Evolutionary conservation across 2,888 invertebrate species (phyloP).

Genomic region (Halictus quadricinctus): DNA sequence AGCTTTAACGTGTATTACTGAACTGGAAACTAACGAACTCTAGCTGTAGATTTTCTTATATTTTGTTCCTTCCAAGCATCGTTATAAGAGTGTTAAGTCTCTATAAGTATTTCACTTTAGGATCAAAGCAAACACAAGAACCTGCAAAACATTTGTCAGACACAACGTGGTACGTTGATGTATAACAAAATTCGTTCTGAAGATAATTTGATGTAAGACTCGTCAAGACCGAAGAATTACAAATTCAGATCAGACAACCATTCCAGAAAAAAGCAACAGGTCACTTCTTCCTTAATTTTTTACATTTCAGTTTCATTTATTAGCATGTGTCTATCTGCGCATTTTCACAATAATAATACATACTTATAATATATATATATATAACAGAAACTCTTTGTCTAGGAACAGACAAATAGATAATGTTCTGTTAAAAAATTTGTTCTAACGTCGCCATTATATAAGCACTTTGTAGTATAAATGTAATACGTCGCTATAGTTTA

Average conservation of each 20-base stretch:
- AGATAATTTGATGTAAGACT: neutral
- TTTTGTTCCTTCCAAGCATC: conserved; percentile 16
- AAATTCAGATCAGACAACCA: conserved; percentile 15
- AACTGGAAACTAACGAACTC: conserved; percentile 8
- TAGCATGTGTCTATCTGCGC: conserved; percentile 54
- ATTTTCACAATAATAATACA: conserved; percentile 63
- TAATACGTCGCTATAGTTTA: conserved; percentile 49
- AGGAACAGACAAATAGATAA: conserved; percentile 42
- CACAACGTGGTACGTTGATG: neutral
- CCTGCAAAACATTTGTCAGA: conserved; percentile 8
- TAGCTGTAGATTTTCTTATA: neutral
- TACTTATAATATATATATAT: conserved; percentile 47
- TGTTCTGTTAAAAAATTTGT: conserved; percentile 55
- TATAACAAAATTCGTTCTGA: neutral
- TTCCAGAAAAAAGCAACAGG: conserved; percentile 41
- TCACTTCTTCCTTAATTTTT: conserved; percentile 29
- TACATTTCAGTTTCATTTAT: conserved; percentile 55
- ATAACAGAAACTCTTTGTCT: conserved; percentile 54
- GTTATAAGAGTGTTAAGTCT: neutral
- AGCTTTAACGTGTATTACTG: neutral
- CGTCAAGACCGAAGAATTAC: conserved; percentile 10
- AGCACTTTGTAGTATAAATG: conserved; percentile 50
- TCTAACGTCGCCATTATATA: conserved; percentile 45
- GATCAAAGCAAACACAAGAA: neutral
- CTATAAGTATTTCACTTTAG: conserved; percentile 7